A percentile compares a stretch with the other conserved stretches of the same genome.
Evolutionary conservation across 2,888 invertebrate genomes (phyloP).

Genomic region (Chironomus riparius): DNA sequence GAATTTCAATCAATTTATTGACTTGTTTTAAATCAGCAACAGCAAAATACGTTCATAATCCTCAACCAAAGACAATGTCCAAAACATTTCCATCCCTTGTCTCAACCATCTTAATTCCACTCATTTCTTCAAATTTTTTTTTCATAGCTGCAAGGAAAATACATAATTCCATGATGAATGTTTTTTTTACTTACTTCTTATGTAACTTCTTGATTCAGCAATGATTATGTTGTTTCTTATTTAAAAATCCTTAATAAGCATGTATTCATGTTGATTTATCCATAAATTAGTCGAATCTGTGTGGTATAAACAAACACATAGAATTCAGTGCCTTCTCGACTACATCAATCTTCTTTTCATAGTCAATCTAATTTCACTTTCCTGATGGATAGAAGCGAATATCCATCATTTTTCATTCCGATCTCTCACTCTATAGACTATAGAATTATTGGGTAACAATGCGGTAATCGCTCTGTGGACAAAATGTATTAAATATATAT

Average conservation of each 20-base stretch:
- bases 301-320: not conserved
- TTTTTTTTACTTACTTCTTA: too few relatives aligned
- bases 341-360: not conserved
- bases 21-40: too few relatives aligned
- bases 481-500: slow-evolving; percentile 9
- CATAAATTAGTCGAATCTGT: not conserved
- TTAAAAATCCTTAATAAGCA: not conserved
- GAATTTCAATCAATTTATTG: too few relatives aligned
- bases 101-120: too few relatives aligned
- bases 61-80: too few relatives aligned
- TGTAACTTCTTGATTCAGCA: not conserved
- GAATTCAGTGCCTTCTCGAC: not conserved
- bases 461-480: slow-evolving; percentile 4
- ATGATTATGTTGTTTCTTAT: not conserved
- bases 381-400: not conserved
- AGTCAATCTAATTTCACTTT: not conserved
- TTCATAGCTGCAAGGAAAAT: not conserved
- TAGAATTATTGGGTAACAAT: not conserved
- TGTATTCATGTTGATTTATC: not conserved
- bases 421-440: not conserved
- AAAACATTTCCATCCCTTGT: too few relatives aligned
- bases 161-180: not conserved
- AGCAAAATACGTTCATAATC: too few relatives aligned
- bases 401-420: slow-evolving; percentile 4
- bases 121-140: not conserved